phyloP scores from a whole-genome alignment of 2,888 invertebrate genomes.

The Carpatolechia fugitivella region DNA sequence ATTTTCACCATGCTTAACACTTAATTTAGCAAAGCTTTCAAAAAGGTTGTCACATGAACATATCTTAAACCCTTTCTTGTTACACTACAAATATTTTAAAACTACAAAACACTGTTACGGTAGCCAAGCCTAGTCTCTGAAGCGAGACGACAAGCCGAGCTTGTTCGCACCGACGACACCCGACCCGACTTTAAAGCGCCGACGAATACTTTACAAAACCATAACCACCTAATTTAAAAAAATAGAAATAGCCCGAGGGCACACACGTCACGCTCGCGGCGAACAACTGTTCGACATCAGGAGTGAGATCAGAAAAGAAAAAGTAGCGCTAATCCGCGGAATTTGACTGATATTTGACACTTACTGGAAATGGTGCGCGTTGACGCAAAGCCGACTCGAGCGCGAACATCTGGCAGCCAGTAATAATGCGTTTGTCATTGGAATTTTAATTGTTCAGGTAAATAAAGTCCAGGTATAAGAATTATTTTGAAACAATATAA shows the following conservation, averaged over 20 bases:
- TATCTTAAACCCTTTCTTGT: no score
- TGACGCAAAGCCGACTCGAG: neutral
- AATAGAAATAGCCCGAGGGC: neutral
- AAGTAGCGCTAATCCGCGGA: neutral
- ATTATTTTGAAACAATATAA: no score
- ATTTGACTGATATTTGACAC: neutral
- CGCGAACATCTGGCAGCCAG: neutral
- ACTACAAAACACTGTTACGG: neutral
- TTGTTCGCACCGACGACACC: neutral
- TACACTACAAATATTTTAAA: neutral
- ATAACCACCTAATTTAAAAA: neutral
- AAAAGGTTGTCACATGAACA: no score
- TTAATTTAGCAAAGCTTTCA: neutral
- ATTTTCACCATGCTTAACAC: no score
- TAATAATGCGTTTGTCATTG: neutral
- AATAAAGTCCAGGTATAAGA: no score
- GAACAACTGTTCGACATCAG: neutral
- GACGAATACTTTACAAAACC: neutral
- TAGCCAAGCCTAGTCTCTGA: neutral
- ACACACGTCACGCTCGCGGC: neutral
- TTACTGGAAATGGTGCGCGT: neutral
- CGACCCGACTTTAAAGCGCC: neutral
- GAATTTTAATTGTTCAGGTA: neutral
- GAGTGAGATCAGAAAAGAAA: neutral
- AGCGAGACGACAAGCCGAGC: neutral